Evolutionary conservation across 1,140 invertebrate genomes (phyloP).

Genomic region (Drosophila elegans): DNA sequence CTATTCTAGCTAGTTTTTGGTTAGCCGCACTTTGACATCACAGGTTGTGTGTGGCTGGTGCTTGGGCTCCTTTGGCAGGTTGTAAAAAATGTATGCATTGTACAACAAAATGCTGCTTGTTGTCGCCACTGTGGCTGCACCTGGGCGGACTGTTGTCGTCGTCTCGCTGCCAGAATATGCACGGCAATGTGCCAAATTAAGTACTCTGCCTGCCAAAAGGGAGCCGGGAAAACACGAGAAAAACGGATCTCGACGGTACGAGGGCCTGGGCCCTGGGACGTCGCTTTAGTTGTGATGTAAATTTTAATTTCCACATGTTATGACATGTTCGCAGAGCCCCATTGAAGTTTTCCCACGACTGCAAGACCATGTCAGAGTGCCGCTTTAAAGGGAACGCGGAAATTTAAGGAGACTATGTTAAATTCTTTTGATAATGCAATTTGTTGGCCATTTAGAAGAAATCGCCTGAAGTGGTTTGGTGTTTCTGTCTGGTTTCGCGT

Average conservation of each 20-base stretch:
- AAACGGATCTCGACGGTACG: constrained; percentile 20
- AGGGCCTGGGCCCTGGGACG: constrained; percentile 28
- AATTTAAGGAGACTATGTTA: not conserved
- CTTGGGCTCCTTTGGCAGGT: constrained; percentile 15
- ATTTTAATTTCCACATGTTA: constrained; percentile 80
- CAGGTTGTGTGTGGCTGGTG: not conserved
- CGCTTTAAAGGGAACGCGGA: constrained; percentile 13
- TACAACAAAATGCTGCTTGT: constrained; percentile 65
- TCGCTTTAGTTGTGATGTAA: constrained; percentile 80
- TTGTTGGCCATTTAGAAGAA: not conserved
- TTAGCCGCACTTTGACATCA: constrained; percentile 3
- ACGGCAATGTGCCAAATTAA: constrained; percentile 79
- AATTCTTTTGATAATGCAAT: constrained; percentile 22
- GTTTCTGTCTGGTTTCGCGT: constrained; percentile 5
- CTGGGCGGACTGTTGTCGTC: constrained; percentile 54
- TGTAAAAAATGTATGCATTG: constrained; percentile 71
- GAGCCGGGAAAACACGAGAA: not conserved
- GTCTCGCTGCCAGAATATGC: constrained; percentile 56
- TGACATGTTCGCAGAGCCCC: constrained; percentile 64
- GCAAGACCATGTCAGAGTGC: constrained; percentile 9
- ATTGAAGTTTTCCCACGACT: constrained; percentile 56
- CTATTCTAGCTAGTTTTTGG: constrained; percentile 1
- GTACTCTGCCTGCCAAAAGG: constrained; percentile 64
- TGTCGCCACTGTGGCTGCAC: constrained; percentile 72
- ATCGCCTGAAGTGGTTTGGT: constrained; percentile 12